A percentile compares a stretch with the other conserved stretches of the same genome.
Conservation (phyloP, 2,797 vertebrate species). For the Odontamblyopus lacepedii region DNA sequence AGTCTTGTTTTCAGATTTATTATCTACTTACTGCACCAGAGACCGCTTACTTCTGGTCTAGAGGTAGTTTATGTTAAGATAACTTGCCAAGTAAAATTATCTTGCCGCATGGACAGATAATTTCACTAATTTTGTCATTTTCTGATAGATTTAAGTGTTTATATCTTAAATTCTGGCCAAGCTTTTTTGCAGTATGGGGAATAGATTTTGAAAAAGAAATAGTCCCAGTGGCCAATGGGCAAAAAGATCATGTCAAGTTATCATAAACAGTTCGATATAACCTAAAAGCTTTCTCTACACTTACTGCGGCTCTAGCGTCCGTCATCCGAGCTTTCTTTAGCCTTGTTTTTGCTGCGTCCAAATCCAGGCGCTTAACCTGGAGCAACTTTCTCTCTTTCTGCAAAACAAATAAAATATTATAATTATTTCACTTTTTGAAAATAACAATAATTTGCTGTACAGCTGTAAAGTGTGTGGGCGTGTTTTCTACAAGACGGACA, state of each 20-base stretch:
- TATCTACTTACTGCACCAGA: too few relatives aligned
- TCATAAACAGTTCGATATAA: neutral
- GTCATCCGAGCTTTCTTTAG: slow-evolving; percentile 94
- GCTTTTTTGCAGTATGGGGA: too few relatives aligned
- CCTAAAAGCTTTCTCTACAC: slow-evolving; percentile 47
- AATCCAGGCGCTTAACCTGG: slow-evolving; percentile 94
- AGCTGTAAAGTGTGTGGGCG: neutral
- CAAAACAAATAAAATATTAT: slow-evolving; percentile 28
- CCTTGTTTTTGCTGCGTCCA: slow-evolving; percentile 96
- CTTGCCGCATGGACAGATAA: too few relatives aligned
- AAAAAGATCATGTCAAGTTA: neutral
- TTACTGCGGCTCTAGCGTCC: slow-evolving; percentile 90
- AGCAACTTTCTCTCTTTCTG: slow-evolving; percentile 97
- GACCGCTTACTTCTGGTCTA: too few relatives aligned
- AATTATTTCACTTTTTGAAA: neutral
- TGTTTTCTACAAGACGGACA: neutral
- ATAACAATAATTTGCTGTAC: neutral
- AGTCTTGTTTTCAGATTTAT: too few relatives aligned
- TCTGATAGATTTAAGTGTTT: too few relatives aligned
- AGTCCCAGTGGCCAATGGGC: neutral
- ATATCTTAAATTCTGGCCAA: too few relatives aligned
- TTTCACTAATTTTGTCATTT: too few relatives aligned
- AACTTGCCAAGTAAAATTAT: too few relatives aligned
- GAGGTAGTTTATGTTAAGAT: too few relatives aligned
- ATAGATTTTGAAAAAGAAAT: too few relatives aligned